Percentiles rank a stretch among this genome's conserved stretches.
Conservation (phyloP, 2,797 vertebrate species). For the Eulemur albifrons region DNA sequence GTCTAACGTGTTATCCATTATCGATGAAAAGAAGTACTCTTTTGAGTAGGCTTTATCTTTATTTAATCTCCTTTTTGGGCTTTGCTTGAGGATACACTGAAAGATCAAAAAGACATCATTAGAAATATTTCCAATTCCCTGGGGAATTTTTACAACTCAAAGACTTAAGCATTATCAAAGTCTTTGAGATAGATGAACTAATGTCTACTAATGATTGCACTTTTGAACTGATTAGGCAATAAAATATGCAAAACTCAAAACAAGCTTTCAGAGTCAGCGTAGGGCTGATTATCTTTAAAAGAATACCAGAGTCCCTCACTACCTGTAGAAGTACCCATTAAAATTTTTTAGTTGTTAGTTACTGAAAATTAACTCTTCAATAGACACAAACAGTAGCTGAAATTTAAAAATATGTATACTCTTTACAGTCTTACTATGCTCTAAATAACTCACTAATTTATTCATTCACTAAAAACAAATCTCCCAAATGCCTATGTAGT, state of each 20-base stretch:
- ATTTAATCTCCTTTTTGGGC: not conserved
- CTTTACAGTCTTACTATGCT: not conserved
- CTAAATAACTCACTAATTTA: not conserved
- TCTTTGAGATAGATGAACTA: not conserved
- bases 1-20: not conserved
- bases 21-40: not conserved
- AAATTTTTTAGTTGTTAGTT: not conserved
- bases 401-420: not conserved
- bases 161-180: not conserved
- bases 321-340: not conserved
- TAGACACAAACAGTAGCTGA: not conserved
- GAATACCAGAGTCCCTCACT: not conserved
- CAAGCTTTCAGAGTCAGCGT: not conserved
- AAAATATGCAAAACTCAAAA: not conserved
- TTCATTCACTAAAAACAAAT: not conserved
- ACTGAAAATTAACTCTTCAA: not conserved
- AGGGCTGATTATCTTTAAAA: not conserved
- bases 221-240: constrained; percentile 10
- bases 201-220: not conserved
- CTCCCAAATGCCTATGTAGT: not conserved
- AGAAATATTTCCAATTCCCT: not conserved
- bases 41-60: not conserved
- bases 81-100: not conserved
- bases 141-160: not conserved
- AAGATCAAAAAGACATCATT: not conserved